Conservation (phyloP, 2,113 vertebrate species). For the Zosterops japonicus region DNA sequence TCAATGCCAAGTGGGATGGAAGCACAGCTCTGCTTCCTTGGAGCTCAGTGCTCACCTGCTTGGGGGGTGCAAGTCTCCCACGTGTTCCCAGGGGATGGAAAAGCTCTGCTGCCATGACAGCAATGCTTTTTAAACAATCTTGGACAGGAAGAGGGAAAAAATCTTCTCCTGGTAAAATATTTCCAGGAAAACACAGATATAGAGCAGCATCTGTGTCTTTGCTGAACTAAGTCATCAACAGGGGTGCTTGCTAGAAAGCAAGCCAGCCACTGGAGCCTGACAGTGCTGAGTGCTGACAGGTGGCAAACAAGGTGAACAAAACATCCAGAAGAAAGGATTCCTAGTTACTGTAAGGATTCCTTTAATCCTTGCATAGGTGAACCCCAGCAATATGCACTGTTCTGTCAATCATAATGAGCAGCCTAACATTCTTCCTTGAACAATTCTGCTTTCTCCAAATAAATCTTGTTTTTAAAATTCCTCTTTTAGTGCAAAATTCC, state of each 20-base stretch:
- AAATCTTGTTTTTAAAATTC: neutral
- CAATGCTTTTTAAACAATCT: neutral
- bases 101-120: neutral
- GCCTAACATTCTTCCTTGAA: neutral
- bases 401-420: neutral
- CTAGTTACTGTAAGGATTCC: neutral
- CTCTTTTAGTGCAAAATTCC: neutral
- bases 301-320: neutral
- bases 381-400: neutral
- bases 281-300: neutral
- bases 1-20: neutral
- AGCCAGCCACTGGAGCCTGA: constrained; percentile 17
- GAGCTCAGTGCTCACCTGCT: neutral
- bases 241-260: neutral
- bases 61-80: neutral
- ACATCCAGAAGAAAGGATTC: neutral
- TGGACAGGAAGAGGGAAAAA: neutral
- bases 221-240: neutral
- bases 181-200: neutral
- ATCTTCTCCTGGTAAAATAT: neutral
- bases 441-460: neutral
- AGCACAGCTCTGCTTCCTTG: neutral
- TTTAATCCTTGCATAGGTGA: neutral
- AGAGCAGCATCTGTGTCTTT: neutral
- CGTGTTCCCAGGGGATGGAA: accelerated